These are phyloP conservation scores for Setipinna tenuifilis DNA, from an alignment of 2,797 vertebrate genomes.

Conservation along the genomic window DNA sequence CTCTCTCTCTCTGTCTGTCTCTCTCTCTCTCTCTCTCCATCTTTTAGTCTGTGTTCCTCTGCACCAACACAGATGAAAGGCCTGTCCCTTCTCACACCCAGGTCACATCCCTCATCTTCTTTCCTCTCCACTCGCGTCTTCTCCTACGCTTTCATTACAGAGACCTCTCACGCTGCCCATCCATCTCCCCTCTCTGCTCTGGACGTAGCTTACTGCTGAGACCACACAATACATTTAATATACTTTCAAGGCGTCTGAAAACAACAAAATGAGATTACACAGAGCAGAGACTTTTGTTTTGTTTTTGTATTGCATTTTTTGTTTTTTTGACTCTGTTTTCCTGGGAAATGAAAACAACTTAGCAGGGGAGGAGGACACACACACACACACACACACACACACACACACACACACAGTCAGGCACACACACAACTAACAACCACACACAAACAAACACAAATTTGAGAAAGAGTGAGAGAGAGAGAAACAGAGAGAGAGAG, in stretches of 20 bases:
- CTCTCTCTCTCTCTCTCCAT: neutral
- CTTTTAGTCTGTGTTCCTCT: conserved; percentile 26
- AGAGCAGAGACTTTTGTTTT: conserved; percentile 9
- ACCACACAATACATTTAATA: conserved; percentile 45
- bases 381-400: neutral
- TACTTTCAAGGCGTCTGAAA: conserved; percentile 52
- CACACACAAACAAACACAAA: neutral
- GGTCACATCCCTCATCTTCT: conserved; percentile 48
- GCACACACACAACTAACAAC: neutral
- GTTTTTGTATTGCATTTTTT: neutral
- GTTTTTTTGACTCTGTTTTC: neutral
- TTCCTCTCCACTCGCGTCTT: conserved; percentile 34
- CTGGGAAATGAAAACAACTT: neutral
- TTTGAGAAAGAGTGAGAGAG: too few relatives aligned
- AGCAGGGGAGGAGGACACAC: neutral
- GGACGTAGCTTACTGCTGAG: conserved; percentile 47
- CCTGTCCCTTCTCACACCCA: conserved; percentile 30
- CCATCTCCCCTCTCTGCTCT: conserved; percentile 38
- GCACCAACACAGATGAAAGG: neutral
- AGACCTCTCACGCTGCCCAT: conserved; percentile 38
- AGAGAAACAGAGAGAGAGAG: too few relatives aligned
- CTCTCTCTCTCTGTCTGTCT: neutral
- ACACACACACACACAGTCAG: neutral
- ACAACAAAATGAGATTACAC: conserved; percentile 52
- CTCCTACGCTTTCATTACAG: conserved; percentile 48